Percentiles rank a stretch among this genome's conserved stretches.
These are phyloP conservation scores for Hoplodrina blanda DNA, from an alignment of 2,888 invertebrate genomes.

Conservation along the genomic window DNA sequence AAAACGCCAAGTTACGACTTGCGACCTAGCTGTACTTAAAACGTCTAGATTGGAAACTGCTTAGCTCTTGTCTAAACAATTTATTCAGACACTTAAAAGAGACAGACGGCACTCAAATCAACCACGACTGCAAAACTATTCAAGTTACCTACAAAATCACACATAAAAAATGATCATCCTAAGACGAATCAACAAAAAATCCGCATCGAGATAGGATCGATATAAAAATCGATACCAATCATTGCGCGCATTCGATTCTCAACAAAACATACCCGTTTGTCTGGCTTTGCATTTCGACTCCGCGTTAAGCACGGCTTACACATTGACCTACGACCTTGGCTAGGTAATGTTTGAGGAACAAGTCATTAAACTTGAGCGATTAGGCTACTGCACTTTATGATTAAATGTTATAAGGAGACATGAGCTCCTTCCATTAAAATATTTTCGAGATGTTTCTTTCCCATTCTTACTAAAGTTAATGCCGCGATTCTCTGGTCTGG, in stretches of 20 bases:
- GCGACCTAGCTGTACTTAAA: slow-evolving; percentile 36
- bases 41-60: slow-evolving; percentile 21
- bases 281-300: slow-evolving; percentile 47
- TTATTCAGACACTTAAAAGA: slow-evolving; percentile 14
- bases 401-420: no score
- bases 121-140: neutral
- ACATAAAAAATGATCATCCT: neutral
- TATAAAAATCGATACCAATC: slow-evolving; percentile 38
- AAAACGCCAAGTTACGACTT: slow-evolving; percentile 45
- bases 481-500: no score
- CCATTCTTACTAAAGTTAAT: no score
- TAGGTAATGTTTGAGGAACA: slow-evolving; percentile 36
- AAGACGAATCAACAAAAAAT: slow-evolving; percentile 19
- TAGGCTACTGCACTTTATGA: neutral
- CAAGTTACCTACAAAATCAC: neutral
- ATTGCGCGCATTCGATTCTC: slow-evolving; percentile 33
- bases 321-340: slow-evolving; percentile 72
- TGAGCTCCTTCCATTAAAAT: no score
- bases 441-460: no score
- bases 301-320: slow-evolving; percentile 63
- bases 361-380: slow-evolving; percentile 30
- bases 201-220: slow-evolving; percentile 20
- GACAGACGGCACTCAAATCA: neutral
- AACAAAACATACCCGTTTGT: slow-evolving; percentile 41
- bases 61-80: slow-evolving; percentile 18